Evolutionary conservation across 2,113 vertebrate species (phyloP).

Genomic region (Litocranius walleri): DNA sequence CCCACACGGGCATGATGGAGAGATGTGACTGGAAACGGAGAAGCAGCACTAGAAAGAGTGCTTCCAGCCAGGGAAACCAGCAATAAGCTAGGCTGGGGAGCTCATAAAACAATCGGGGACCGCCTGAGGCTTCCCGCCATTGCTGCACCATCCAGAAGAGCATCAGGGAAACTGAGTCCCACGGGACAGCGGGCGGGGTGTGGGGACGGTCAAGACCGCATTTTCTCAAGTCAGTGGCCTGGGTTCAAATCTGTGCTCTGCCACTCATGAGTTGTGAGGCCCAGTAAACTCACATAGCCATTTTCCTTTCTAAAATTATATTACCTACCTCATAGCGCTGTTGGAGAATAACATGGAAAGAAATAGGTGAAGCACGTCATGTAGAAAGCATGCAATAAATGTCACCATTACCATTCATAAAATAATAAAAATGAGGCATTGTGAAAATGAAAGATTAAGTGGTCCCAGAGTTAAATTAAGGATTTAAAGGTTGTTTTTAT

Average conservation of each 20-base stretch:
- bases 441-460: background rate
- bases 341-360: background rate
- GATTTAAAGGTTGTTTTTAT: background rate
- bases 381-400: background rate
- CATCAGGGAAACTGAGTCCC: background rate
- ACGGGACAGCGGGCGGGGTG: fast-evolving
- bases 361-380: background rate
- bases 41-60: background rate
- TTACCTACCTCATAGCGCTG: background rate
- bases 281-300: background rate
- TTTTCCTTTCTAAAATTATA: background rate
- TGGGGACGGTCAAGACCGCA: fast-evolving
- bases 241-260: background rate
- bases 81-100: background rate
- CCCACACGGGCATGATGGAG: background rate
- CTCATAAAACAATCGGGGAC: background rate
- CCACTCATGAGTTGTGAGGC: background rate
- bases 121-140: background rate
- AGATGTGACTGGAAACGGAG: background rate
- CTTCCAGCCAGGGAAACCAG: background rate
- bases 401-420: background rate
- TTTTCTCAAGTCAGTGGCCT: background rate
- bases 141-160: background rate
- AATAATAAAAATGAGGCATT: background rate
- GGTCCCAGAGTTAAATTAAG: background rate